Base-by-base conservation (phyloP, 2,797 vertebrate species). In the Pseudochirops corinnae region DNA sequence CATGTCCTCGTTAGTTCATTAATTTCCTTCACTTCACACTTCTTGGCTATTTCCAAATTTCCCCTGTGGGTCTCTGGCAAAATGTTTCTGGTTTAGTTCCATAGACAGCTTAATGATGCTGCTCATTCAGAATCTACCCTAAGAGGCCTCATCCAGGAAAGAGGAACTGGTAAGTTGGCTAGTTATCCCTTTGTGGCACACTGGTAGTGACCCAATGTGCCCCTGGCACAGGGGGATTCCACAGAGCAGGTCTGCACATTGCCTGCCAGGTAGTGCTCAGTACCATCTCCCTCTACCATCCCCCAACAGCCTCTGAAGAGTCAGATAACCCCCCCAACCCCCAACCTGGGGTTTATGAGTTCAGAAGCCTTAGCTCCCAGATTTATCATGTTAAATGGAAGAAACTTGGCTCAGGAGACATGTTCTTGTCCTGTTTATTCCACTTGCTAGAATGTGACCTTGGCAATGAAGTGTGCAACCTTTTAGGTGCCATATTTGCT, bases 1-100 rank as follows among this genome's bases (percentile, higher is more conserved):
- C 39, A 11, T 87, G 39, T 82, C 74, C 39, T 82, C 26, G 62
- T 67, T 67, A 67, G 74, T 87, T 87, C 74, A 87, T 87, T 87
- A 87, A 87, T 87, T 87, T 87, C 74, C 39, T 87, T 87, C 74
- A 87, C 74, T 87, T 87, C 74, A 87, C 74, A 87, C 74, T 87
- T 87, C 39, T 87, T 87, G 74, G 10, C 9, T 50, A 50, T 87
- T 87, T 87, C 74, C 9, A 87, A 50, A 24, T 87, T 87, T 87
- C 24, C 74, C 74, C 9, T 46, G 74, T 11, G 74, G 74, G 39
- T 87, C 9, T 87, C 39, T 46, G 26, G 74, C 74, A 87, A 87
- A 87, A 21, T 26, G 21, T 26, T 87, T 46, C 74, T 87, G 74
- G 39, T 87, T 87, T 87, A 26, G 74, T 87, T 87, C 39, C 39